These are phyloP conservation scores for Marisa cornuarietis DNA, from an alignment of 1,140 invertebrate species.

Conservation along the genomic window DNA sequence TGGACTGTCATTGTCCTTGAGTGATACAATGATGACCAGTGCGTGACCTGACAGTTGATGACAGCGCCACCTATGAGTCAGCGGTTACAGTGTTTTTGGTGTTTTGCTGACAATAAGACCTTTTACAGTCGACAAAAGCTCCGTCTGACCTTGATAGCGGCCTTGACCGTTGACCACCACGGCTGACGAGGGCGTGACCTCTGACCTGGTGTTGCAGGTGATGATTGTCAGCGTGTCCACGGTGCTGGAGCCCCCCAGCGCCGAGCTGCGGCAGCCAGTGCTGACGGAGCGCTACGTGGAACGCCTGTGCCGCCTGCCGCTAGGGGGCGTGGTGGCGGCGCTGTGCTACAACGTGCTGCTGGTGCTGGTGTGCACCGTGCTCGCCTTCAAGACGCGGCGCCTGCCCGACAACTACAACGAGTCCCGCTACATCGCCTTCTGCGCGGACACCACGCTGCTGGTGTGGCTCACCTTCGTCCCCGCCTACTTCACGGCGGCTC, in stretches of 20 bases:
- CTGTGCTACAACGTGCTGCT: constrained; percentile 88
- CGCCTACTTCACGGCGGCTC: constrained; percentile 47
- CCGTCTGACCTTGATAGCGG: too few species aligned
- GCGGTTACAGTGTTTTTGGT: too few species aligned
- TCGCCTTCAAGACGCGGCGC: constrained; percentile 77
- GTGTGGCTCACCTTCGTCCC: constrained; percentile 58
- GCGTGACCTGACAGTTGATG: background rate
- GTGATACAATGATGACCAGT: too few species aligned
- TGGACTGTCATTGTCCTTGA: too few species aligned
- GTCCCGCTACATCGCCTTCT: constrained; percentile 56
- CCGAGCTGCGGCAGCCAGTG: constrained; percentile 35
- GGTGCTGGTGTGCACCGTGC: constrained; percentile 87
- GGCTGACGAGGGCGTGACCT: background rate
- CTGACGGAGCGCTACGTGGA: constrained; percentile 42
- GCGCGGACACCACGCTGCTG: constrained; percentile 54
- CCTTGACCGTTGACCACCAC: background rate
- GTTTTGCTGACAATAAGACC: too few species aligned
- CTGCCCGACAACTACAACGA: constrained; percentile 62
- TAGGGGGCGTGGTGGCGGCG: constrained; percentile 38
- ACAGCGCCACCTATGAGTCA: too few species aligned
- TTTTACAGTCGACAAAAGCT: too few species aligned
- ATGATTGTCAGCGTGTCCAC: constrained; percentile 35
- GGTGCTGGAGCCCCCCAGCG: constrained; percentile 33
- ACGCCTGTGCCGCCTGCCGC: constrained; percentile 42
- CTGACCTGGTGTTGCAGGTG: constrained; percentile 32